Evolutionary conservation across 2,797 vertebrate genomes (phyloP).

Genomic region (Oreortyx pictus): DNA sequence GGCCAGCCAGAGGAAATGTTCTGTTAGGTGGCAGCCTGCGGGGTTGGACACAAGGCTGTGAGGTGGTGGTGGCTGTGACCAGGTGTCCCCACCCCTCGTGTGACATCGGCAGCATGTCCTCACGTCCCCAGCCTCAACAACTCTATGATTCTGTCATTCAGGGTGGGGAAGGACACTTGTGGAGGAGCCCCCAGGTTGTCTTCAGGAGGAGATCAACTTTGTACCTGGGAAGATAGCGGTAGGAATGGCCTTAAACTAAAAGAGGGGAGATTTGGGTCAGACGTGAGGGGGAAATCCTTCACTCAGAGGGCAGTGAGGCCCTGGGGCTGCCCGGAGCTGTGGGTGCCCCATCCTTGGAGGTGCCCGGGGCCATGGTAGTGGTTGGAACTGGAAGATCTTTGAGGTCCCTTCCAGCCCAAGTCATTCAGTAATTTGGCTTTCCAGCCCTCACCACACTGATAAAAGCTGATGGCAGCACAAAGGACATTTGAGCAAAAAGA

Average conservation of each 20-base stretch:
- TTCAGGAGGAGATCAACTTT: too few relatives aligned
- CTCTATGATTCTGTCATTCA: too few relatives aligned
- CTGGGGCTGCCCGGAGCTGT: neutral
- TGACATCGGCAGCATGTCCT: rapidly evolving
- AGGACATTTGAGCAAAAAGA: neutral
- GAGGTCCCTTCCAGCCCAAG: neutral
- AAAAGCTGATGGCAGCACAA: neutral
- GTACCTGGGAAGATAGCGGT: too few relatives aligned
- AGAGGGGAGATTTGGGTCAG: too few relatives aligned
- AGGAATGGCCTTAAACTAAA: too few relatives aligned
- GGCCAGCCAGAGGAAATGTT: neutral
- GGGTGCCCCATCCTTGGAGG: neutral
- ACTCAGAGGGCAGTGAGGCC: too few relatives aligned
- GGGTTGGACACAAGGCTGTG: neutral
- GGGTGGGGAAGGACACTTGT: too few relatives aligned
- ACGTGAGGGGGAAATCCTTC: too few relatives aligned
- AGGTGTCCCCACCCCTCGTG: neutral
- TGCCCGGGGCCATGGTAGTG: neutral
- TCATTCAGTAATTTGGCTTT: neutral
- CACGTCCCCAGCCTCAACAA: too few relatives aligned
- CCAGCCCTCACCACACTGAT: neutral
- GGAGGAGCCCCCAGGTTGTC: too few relatives aligned
- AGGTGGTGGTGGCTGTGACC: neutral
- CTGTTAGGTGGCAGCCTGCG: neutral
- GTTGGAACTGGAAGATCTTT: neutral